phyloP scores from a whole-genome alignment of 92 coral and sea anemone genomes.

The Epizoanthus rinbou region DNA sequence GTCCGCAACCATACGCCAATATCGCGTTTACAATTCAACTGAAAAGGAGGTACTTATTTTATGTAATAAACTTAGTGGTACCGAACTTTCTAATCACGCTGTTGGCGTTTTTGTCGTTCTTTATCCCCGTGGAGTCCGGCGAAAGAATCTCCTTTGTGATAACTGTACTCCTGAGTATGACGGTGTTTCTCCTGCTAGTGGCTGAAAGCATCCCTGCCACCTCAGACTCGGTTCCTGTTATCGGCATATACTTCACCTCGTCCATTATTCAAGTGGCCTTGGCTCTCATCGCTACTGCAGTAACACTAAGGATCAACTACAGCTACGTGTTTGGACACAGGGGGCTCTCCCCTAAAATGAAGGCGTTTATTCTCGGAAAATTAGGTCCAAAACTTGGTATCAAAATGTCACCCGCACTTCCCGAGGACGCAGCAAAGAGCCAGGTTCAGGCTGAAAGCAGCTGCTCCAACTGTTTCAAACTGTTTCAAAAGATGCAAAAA shows the following conservation, averaged over 20 bases:
- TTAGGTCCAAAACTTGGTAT: conserved; percentile 64
- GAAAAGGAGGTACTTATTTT: conserved; percentile 72
- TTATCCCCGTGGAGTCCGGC: conserved; percentile 86
- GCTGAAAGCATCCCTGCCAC: conserved; percentile 89
- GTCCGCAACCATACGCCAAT: conserved; percentile 66
- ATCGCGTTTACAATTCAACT: conserved; percentile 62
- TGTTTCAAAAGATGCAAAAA: conserved; percentile 22
- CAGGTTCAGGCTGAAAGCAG: neutral
- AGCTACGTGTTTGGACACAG: conserved; percentile 55
- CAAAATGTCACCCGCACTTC: neutral
- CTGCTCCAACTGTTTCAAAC: conserved; percentile 4
- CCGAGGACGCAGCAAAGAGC: neutral
- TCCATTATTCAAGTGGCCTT: conserved; percentile 86
- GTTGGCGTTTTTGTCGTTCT: conserved; percentile 78
- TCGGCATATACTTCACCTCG: conserved; percentile 80
- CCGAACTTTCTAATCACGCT: conserved; percentile 86
- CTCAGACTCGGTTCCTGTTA: conserved; percentile 89
- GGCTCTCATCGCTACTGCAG: conserved; percentile 87
- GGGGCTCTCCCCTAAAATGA: conserved; percentile 58
- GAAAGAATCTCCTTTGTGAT: conserved; percentile 88
- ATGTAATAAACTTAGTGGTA: conserved; percentile 68
- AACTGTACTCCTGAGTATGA: conserved; percentile 84
- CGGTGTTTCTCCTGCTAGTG: conserved; percentile 78
- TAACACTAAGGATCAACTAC: conserved; percentile 81
- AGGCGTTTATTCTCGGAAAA: conserved; percentile 55